Base-by-base conservation (phyloP, 2,888 invertebrate species). In the Cheilosia grossa region DNA sequence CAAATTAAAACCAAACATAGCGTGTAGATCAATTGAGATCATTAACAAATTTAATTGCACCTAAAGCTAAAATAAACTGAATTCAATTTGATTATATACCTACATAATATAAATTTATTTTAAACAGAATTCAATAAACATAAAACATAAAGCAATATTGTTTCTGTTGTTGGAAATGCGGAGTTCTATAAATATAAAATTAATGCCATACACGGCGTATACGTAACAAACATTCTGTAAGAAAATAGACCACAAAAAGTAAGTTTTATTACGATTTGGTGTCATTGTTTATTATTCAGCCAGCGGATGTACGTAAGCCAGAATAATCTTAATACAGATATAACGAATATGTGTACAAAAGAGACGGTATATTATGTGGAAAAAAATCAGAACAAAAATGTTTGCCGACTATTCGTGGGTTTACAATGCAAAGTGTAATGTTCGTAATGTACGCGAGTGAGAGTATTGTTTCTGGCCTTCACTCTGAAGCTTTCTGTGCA, bases 51-150 rank as follows among this genome's bases (percentile, higher is more conserved):
- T 40, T 81, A 59, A 75, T 42, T 73, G 82, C 82, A 79, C 82
- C 44, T 51, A 10, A 66, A 67, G 73, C 72, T 79, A 79, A 67
- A 69, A 66, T 54, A 54, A 82, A 78, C 2, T 72, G 30, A 78
- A 59, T 72, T 72, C 82, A 67, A 78, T 67, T 54, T 66, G 27
- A 79, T 47, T 72, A 64, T 27, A 61, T 27, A 30, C 37, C 37
- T 37, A 4, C 10, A 30, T 7, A 30, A 21, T 58, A 51, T 30
- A 17, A 44, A 75, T 74, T 80, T 63, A 63, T 69, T 47, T 82
- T 37, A 58, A 58, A 54, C 6, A 53, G 73, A 30, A 44, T 47
- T 51, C 13, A 79, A 59, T 79, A 66, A 73, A 59, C 7, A 53
- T 58, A 59, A 47, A 54, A 66, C 33, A 59, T 51, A 24, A 59